A percentile compares a stretch with the other conserved stretches of the same genome.
phyloP scores from a whole-genome alignment of 92 coral and sea anemone species.

The Micromussa lordhowensis region DNA sequence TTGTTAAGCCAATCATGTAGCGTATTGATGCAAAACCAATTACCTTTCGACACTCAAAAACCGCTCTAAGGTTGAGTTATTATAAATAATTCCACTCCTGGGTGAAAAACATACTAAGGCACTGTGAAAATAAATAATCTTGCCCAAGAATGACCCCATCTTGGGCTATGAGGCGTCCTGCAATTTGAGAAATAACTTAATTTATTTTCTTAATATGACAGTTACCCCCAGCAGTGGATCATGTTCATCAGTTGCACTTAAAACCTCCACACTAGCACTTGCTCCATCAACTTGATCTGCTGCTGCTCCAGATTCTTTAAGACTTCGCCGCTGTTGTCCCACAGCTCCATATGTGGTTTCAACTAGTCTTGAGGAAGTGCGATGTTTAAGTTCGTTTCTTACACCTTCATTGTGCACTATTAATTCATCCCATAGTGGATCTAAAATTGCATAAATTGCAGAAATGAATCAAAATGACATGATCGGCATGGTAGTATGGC shows the following conservation, averaged over 20 bases:
- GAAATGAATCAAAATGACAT: no score
- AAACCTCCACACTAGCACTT: slow-evolving; percentile 13
- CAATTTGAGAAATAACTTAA: no score
- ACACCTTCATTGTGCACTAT: slow-evolving; percentile 44
- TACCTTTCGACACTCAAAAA: no score
- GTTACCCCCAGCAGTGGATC: slow-evolving; percentile 24
- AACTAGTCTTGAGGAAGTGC: slow-evolving; percentile 10
- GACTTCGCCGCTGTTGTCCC: slow-evolving; percentile 19
- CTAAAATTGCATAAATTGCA: slow-evolving; percentile 9
- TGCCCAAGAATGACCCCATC: no score
- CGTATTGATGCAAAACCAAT: no score
- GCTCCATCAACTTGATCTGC: slow-evolving; percentile 48
- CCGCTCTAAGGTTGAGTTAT: no score
- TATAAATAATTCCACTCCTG: no score
- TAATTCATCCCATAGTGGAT: slow-evolving; percentile 59
- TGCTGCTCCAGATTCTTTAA: neutral
- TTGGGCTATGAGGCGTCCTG: no score
- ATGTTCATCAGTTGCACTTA: slow-evolving; percentile 17
- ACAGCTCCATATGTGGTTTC: slow-evolving; percentile 49
- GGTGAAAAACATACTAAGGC: no score
- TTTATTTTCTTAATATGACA: neutral
- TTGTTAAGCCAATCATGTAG: no score
- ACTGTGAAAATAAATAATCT: no score
- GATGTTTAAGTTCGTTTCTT: slow-evolving; percentile 12
- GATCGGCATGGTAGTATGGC: no score